These are phyloP conservation scores for Batillaria attramentaria DNA, from an alignment of 1,140 invertebrate species.

Conservation along the genomic window DNA sequence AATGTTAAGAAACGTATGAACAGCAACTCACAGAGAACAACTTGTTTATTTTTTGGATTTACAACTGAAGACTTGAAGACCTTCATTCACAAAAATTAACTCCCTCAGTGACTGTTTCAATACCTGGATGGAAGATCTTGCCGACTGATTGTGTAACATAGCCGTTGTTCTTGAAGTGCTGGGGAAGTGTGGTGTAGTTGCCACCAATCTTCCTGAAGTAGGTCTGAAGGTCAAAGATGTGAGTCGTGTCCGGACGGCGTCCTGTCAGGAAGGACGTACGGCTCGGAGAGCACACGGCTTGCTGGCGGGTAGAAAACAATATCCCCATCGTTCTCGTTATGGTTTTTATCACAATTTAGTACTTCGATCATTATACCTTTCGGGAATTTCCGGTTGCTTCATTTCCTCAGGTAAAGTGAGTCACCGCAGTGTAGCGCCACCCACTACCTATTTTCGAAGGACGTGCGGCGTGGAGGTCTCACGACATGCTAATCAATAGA, in stretches of 20 bases:
- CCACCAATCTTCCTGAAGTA: conserved; percentile 85
- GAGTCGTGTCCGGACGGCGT: conserved; percentile 84
- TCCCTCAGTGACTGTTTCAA: no score
- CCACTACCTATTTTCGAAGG: no score
- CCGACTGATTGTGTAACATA: conserved; percentile 87
- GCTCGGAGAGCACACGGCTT: conserved; percentile 91
- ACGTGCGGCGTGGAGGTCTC: no score
- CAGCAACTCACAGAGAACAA: not conserved
- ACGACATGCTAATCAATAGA: no score
- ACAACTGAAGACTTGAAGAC: not conserved
- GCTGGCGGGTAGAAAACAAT: no score
- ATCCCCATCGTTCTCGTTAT: no score
- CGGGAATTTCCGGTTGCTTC: no score
- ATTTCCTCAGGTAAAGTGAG: no score
- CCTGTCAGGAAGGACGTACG: conserved; percentile 89
- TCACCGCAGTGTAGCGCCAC: no score
- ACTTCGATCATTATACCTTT: no score
- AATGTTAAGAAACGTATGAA: not conserved
- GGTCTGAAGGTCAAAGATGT: conserved; percentile 82
- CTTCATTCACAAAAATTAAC: not conserved
- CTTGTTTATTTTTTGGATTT: no score
- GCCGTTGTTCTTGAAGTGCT: conserved; percentile 87
- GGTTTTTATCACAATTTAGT: no score
- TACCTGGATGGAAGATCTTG: conserved; percentile 86
- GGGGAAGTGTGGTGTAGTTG: conserved; percentile 90